phyloP scores from a whole-genome alignment of 2,113 vertebrate genomes.

The Thymallus thymallus region DNA sequence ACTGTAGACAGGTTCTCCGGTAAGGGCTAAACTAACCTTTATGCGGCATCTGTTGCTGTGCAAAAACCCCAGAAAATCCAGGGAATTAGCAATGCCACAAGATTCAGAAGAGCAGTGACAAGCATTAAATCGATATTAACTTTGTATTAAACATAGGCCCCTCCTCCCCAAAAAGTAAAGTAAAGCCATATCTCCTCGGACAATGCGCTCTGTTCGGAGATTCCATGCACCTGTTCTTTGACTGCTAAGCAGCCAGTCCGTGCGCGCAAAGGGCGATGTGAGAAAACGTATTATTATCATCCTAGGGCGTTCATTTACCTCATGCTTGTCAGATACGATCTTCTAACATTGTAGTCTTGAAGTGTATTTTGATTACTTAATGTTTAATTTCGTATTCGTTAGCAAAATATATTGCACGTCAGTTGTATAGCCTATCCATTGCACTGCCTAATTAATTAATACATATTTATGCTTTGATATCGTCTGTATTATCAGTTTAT shows the following conservation, averaged over 20 bases:
- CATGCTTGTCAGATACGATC: slow-evolving; percentile 42
- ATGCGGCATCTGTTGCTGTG: slow-evolving; percentile 59
- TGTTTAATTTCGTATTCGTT: too few relatives aligned
- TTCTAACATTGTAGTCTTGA: slow-evolving; percentile 51
- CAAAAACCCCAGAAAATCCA: slow-evolving; percentile 51
- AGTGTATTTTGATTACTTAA: slow-evolving; percentile 24
- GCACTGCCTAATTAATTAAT: too few relatives aligned
- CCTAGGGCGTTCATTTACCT: slow-evolving; percentile 37
- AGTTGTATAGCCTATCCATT: not conserved
- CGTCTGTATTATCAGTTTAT: too few relatives aligned
- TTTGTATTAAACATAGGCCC: slow-evolving; percentile 79
- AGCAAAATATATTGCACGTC: not conserved
- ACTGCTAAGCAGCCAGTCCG: too few relatives aligned
- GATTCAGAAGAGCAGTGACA: slow-evolving; percentile 73
- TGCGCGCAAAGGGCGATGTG: slow-evolving; percentile 40
- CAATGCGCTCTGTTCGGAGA: slow-evolving; percentile 62
- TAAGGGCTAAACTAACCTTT: not conserved
- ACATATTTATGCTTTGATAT: too few relatives aligned
- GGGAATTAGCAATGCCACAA: slow-evolving; percentile 68
- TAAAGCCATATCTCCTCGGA: slow-evolving; percentile 53
- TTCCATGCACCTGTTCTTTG: slow-evolving; percentile 74
- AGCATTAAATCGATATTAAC: slow-evolving; percentile 85
- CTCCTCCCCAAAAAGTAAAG: slow-evolving; percentile 57
- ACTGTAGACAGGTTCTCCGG: slow-evolving; percentile 31
- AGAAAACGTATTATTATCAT: slow-evolving; percentile 65